These are phyloP conservation scores for Heliconius hortense DNA, from an alignment of 2,888 invertebrate genomes.

Conservation along the genomic window DNA sequence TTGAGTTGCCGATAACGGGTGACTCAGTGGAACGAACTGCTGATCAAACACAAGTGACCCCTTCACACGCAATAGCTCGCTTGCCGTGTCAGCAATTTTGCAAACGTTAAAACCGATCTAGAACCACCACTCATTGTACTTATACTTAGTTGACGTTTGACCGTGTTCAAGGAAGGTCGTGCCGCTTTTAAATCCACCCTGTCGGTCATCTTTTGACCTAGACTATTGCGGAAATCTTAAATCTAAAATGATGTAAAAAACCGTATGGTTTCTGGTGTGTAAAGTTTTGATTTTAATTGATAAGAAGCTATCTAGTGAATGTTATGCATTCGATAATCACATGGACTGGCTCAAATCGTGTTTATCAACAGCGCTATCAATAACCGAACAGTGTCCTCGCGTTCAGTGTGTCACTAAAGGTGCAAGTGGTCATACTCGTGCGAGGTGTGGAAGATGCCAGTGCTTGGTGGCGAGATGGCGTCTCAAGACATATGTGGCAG, in stretches of 20 bases:
- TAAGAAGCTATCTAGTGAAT: slow-evolving; percentile 17
- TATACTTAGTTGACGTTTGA: slow-evolving; percentile 54
- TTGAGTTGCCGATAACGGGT: slow-evolving; percentile 73
- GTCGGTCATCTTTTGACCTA: slow-evolving; percentile 47
- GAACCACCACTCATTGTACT: slow-evolving; percentile 47
- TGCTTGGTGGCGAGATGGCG: slow-evolving; percentile 67
- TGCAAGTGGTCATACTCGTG: slow-evolving; percentile 52
- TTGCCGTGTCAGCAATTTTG: slow-evolving; percentile 57
- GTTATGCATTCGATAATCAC: slow-evolving; percentile 55
- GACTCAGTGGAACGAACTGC: slow-evolving; percentile 59
- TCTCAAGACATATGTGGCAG: slow-evolving; percentile 67
- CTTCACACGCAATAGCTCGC: slow-evolving; percentile 56
- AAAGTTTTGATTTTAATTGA: slow-evolving; percentile 4
- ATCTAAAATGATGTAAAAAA: not conserved
- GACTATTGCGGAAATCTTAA: slow-evolving; percentile 54
- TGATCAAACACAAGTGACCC: slow-evolving; percentile 49
- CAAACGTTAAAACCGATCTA: slow-evolving; percentile 52
- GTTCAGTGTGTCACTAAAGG: slow-evolving; percentile 56
- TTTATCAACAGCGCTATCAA: slow-evolving; percentile 53
- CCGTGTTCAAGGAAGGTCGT: slow-evolving; percentile 62
- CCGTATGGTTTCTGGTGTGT: too few species aligned
- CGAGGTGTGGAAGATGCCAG: slow-evolving; percentile 68
- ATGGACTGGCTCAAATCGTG: slow-evolving; percentile 51
- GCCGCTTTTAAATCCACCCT: slow-evolving; percentile 32
- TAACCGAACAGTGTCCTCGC: slow-evolving; percentile 43